Evolutionary conservation across 2,888 invertebrate genomes (phyloP).

Genomic region (Leucoptera coffeella): DNA sequence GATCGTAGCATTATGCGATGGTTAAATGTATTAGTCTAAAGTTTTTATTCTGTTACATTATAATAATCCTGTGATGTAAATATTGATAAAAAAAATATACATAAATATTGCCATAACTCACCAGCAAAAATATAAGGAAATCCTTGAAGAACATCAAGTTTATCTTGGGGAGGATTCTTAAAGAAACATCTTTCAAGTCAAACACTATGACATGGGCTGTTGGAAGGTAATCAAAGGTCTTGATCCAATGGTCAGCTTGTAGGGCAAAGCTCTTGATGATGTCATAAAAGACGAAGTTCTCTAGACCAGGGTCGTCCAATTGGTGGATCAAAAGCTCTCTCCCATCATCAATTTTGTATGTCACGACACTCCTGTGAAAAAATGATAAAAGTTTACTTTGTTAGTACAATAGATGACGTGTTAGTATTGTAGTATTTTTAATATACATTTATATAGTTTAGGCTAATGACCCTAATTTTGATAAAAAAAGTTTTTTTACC

Average conservation of each 20-base stretch:
- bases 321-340: slow-evolving; percentile 25
- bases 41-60: too few relatives aligned
- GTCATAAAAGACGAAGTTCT: slow-evolving; percentile 25
- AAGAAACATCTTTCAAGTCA: slow-evolving; percentile 20
- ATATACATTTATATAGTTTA: too few relatives aligned
- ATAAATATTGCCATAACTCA: too few relatives aligned
- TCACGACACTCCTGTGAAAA: slow-evolving; percentile 18
- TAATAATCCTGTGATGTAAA: too few relatives aligned
- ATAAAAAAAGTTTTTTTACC: too few relatives aligned
- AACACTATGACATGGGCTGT: slow-evolving; percentile 25
- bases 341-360: slow-evolving; percentile 13
- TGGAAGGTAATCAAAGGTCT: slow-evolving; percentile 12
- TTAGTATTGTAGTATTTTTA: too few relatives aligned
- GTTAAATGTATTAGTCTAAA: too few relatives aligned
- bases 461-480: too few relatives aligned
- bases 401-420: too few relatives aligned
- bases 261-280: slow-evolving; percentile 18
- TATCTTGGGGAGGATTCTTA: slow-evolving; percentile 21
- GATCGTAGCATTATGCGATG: too few relatives aligned
- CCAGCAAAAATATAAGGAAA: slow-evolving; percentile 24
- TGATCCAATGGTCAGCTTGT: slow-evolving; percentile 25
- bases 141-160: slow-evolving; percentile 30
- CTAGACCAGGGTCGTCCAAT: slow-evolving; percentile 17
- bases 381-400: too few relatives aligned
- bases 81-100: too few relatives aligned